These are phyloP conservation scores for Petromus typicus DNA, from an alignment of 2,113 vertebrate species.

Conservation along the genomic window DNA sequence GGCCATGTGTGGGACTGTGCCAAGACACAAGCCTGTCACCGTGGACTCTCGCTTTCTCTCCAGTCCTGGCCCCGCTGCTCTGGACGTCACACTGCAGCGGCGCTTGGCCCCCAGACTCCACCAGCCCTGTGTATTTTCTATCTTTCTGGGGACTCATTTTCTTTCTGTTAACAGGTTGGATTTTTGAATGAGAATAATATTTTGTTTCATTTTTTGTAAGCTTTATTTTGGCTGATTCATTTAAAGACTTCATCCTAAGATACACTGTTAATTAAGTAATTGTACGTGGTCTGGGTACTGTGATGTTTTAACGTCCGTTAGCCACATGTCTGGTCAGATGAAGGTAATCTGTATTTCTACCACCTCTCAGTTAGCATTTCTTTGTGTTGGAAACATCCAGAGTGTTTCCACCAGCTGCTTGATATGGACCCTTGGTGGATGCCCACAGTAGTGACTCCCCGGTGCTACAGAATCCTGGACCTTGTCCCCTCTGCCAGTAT, in stretches of 20 bases:
- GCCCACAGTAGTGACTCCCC: neutral
- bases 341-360: neutral
- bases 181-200: accelerated
- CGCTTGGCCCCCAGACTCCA: accelerated
- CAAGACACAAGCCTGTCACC: neutral
- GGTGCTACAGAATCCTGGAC: accelerated
- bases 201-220: neutral
- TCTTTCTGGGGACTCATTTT: neutral
- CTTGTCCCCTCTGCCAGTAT: too few relatives aligned
- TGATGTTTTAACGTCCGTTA: neutral
- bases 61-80: too few relatives aligned
- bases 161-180: neutral
- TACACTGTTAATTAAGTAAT: accelerated
- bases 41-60: too few relatives aligned
- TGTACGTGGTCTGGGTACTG: neutral
- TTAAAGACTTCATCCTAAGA: neutral
- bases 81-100: accelerated
- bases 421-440: neutral
- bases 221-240: neutral
- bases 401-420: neutral
- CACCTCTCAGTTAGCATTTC: neutral
- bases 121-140: accelerated
- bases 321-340: accelerated
- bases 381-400: neutral
- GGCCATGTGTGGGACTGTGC: neutral